Evolutionary conservation across 2,888 invertebrate species (phyloP).

Genomic region (Poecilus cupreus): DNA sequence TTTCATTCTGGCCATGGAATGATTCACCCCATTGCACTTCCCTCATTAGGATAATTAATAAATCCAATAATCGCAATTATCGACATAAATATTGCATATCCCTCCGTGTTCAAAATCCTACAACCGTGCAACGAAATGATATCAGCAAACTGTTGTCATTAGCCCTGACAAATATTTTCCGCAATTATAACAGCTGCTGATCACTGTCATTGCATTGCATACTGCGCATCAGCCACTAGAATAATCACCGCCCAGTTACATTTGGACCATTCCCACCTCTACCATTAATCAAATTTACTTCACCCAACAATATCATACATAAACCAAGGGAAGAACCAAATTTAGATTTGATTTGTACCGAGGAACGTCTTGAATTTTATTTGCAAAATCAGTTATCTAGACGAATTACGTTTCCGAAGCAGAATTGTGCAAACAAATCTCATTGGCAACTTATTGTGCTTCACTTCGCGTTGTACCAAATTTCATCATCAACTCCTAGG

Average conservation of each 20-base stretch:
- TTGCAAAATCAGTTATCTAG: too few relatives aligned
- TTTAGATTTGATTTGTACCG: too few relatives aligned
- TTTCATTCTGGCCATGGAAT: background rate
- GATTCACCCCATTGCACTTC: background rate
- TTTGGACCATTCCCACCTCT: background rate
- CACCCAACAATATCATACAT: too few relatives aligned
- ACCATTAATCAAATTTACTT: background rate
- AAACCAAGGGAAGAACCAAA: too few relatives aligned
- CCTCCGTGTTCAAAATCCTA: background rate
- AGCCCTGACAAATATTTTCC: slow-evolving; percentile 47
- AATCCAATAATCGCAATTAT: slow-evolving; percentile 33
- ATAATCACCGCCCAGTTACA: slow-evolving; percentile 17
- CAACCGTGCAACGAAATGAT: slow-evolving; percentile 36
- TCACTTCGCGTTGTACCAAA: too few relatives aligned
- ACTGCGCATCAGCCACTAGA: slow-evolving; percentile 5
- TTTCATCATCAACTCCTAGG: too few relatives aligned
- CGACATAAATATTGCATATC: slow-evolving; percentile 19
- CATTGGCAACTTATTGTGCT: too few relatives aligned
- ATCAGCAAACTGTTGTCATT: slow-evolving; percentile 50
- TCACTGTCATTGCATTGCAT: slow-evolving; percentile 27
- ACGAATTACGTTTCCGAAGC: too few relatives aligned
- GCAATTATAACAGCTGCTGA: slow-evolving; percentile 36
- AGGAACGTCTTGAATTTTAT: too few relatives aligned
- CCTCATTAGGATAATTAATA: slow-evolving; percentile 20
- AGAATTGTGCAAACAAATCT: too few relatives aligned